Percentiles rank a stretch among this genome's conserved stretches.
Evolutionary conservation across 1,140 invertebrate genomes (phyloP).

Genomic region (Scaptomyza hsui): DNA sequence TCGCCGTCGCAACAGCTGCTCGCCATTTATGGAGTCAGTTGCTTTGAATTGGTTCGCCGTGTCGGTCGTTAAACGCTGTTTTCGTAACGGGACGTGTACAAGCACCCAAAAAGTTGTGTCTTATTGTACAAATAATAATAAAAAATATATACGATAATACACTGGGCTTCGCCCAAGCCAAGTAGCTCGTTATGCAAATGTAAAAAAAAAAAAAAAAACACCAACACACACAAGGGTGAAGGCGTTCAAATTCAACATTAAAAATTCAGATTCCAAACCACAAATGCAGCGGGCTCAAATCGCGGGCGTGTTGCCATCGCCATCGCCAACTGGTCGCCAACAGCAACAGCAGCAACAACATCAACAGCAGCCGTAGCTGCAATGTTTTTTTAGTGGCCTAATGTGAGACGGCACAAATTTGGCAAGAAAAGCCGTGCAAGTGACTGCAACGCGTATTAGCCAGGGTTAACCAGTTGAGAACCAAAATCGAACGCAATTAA

Average conservation of each 20-base stretch:
- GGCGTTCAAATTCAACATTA: constrained; percentile 23
- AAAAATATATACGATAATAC: constrained; percentile 40
- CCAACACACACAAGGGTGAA: constrained; percentile 28
- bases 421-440: constrained; percentile 52
- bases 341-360: constrained; percentile 4
- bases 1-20: constrained; percentile 70
- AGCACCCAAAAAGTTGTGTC: neutral
- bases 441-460: constrained; percentile 53
- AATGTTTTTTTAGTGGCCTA: constrained; percentile 33
- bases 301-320: constrained; percentile 40
- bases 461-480: constrained; percentile 76
- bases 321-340: constrained; percentile 35
- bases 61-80: constrained; percentile 55
- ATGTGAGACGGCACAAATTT: constrained; percentile 59
- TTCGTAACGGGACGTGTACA: constrained; percentile 21
- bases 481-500: constrained; percentile 75
- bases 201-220: too few species aligned
- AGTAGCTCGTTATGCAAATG: constrained; percentile 45
- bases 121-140: constrained; percentile 27
- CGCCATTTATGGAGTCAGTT: constrained; percentile 76
- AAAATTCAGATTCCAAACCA: constrained; percentile 20
- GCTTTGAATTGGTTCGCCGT: constrained; percentile 64
- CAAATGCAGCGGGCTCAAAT: constrained; percentile 27
- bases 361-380: constrained; percentile 11
- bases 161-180: constrained; percentile 21